phyloP scores from a whole-genome alignment of 1,140 invertebrate species.

The Macrostomum lignano region DNA sequence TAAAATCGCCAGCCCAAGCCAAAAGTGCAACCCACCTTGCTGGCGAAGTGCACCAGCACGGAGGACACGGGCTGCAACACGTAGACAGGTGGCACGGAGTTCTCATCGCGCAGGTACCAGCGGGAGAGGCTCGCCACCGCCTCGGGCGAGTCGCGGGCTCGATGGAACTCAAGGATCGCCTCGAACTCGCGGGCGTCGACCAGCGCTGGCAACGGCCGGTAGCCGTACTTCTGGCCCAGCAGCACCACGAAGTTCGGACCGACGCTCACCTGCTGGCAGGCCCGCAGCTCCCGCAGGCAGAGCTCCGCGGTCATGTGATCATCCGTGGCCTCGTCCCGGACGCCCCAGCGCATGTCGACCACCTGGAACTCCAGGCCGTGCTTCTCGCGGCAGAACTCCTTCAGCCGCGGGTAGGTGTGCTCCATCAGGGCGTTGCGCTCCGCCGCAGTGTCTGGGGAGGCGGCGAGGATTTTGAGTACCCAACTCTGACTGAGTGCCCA shows the following conservation, averaged over 20 bases:
- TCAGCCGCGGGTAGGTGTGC: constrained; percentile 74
- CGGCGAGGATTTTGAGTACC: no score
- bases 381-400: constrained; percentile 45
- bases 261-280: constrained; percentile 18
- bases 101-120: constrained; percentile 39
- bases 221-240: constrained; percentile 5
- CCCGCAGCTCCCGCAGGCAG: constrained; percentile 16
- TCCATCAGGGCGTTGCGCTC: constrained; percentile 82
- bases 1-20: no score
- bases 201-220: constrained; percentile 7
- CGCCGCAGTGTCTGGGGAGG: constrained; percentile 76
- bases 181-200: no score
- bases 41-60: constrained; percentile 83
- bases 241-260: constrained; percentile 26
- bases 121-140: no score
- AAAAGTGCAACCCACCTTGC: no score
- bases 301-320: constrained; percentile 16
- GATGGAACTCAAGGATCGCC: no score
- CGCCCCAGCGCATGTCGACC: constrained; percentile 23
- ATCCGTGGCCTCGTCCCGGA: constrained; percentile 15
- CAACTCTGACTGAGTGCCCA: no score
- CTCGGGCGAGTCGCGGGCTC: no score
- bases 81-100: constrained; percentile 43
- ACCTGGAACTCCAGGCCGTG: constrained; percentile 17
- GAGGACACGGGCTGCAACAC: constrained; percentile 45